A percentile compares a stretch with the other conserved stretches of the same genome.
phyloP scores from a whole-genome alignment of 2,797 vertebrate species.

The Enteromius radiatus region DNA sequence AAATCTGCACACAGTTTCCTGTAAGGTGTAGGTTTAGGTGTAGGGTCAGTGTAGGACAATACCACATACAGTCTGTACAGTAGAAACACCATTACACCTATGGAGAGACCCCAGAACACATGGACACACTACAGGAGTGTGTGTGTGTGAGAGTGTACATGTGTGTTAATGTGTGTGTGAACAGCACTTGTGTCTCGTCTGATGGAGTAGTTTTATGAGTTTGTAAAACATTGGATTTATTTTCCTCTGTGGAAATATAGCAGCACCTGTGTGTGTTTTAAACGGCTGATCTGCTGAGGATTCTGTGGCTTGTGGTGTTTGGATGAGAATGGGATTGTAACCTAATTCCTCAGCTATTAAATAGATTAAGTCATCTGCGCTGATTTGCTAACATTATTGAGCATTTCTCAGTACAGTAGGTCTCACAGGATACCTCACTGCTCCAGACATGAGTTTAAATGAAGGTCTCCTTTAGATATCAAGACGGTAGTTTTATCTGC shows the following conservation, averaged over 20 bases:
- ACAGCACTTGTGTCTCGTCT: constrained; percentile 46
- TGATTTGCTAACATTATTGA: neutral
- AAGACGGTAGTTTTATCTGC: neutral
- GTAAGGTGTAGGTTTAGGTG: no score
- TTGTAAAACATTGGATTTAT: constrained; percentile 19
- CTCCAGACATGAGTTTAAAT: neutral
- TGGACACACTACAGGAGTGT: constrained; percentile 39
- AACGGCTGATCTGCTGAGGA: neutral
- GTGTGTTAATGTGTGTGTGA: constrained; percentile 60
- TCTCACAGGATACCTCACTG: neutral
- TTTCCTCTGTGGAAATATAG: neutral
- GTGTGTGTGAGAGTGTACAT: constrained; percentile 48
- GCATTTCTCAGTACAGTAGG: neutral
- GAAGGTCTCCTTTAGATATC: neutral
- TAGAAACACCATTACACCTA: no score
- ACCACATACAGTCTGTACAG: no score
- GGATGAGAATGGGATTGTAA: neutral
- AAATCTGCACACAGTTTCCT: no score
- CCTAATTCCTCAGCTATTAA: neutral
- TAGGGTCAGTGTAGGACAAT: no score
- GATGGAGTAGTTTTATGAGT: neutral
- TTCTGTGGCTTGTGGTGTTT: neutral
- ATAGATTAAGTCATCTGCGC: neutral
- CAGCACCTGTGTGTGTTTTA: constrained; percentile 5
- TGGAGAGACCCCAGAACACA: no score